Evolutionary conservation across 1,140 invertebrate species (phyloP), one percentile per base, ranked within the genome.

Genomic region (Bombus fervidus): DNA sequence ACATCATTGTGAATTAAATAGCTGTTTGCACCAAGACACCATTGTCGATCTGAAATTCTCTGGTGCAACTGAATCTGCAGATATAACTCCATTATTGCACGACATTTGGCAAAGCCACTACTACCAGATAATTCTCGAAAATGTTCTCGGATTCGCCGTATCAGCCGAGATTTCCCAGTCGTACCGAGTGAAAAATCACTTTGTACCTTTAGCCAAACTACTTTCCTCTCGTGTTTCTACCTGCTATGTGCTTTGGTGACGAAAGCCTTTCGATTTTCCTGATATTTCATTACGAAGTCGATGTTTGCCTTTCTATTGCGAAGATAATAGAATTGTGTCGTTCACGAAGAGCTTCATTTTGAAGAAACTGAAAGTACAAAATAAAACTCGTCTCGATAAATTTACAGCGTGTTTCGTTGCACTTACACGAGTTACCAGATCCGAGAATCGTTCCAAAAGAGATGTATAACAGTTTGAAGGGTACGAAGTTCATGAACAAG

Each of bases 51-150:
- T 34, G 84, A 86, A 76, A 76, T 69, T 81, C 83, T 15, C 22
- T 53, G 71, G 64, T 53, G 59, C 41, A 66, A 76, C 59, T 22
- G 59, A 53, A 68, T 72, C 62, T 22, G 41, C 66, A 64, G 72
- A 89, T 89, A 82, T 88, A 86, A 88, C 83, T 83, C 77, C 82
- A 78, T 89, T 90, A 90, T 86, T 86, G 68, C 89, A 66, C 86
- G 85, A 73, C 89, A 90, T 90, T 90, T 90, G 89, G 89, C 89
- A 88, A 68, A 88, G 73, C 73, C 86, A 41, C 75, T 53, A 68
- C 77, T 64, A 43, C 59, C n/a, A 64, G 72, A 82, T 79, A 86
- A 76, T 90, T 88, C 57, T 77, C 89, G 69, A 90, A 88, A 82
- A 86, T 87, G 79, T 87, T 87, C 74, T 18, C 62, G 71, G 57